Conservation (phyloP, 37 sponge, comb jelly and placozoan genomes). For the Agelas oroides region DNA sequence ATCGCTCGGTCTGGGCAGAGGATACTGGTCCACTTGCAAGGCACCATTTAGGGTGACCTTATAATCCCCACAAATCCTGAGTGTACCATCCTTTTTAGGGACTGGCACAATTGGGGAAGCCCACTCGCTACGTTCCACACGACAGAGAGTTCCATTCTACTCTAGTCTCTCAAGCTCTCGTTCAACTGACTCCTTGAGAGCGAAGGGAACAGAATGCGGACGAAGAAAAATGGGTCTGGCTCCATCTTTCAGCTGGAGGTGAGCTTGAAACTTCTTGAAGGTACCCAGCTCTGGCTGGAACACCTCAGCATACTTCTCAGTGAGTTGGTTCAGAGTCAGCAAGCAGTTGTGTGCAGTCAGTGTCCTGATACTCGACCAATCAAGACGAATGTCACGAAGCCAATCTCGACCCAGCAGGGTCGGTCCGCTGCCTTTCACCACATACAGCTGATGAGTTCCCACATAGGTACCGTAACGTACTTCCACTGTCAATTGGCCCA, state of each 20-base stretch:
- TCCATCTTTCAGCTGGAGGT: background rate
- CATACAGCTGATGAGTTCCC: background rate
- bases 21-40: constrained; percentile 23
- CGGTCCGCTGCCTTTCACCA: constrained; percentile 16
- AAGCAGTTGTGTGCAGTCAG: background rate
- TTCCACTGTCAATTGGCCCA: background rate
- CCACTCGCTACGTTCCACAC: constrained; percentile 50
- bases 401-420: constrained; percentile 23
- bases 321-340: background rate
- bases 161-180: constrained; percentile 1
- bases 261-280: constrained; percentile 1
- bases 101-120: constrained; percentile 55
- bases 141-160: constrained; percentile 10
- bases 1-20: constrained; percentile 28
- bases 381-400: constrained; percentile 8
- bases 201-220: constrained; percentile 9
- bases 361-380: constrained; percentile 11
- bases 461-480: background rate
- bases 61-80: constrained; percentile 58
- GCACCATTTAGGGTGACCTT: constrained; percentile 34
- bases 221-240: background rate
- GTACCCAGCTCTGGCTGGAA: constrained; percentile 12
- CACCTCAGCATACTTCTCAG: constrained; percentile 8
- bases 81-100: constrained; percentile 30
- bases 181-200: background rate